These are phyloP conservation scores for Meloidogyne floridensis DNA, from an alignment of 1,140 invertebrate genomes.

Conservation along the genomic window DNA sequence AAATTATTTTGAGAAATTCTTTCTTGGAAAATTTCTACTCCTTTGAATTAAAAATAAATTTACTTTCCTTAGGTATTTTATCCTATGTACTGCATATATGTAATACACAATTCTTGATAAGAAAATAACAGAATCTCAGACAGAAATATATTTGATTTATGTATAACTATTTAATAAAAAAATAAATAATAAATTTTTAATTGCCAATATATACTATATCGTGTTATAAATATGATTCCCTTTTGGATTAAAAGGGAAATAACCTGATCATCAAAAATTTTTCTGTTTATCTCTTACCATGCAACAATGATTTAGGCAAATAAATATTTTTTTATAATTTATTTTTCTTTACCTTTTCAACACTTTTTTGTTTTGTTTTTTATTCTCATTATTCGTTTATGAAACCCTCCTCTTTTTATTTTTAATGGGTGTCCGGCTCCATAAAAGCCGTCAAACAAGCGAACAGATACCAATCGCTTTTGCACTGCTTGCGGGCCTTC, in stretches of 20 bases:
- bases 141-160: no score
- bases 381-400: background rate
- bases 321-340: background rate
- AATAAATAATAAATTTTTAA: background rate
- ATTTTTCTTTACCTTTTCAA: background rate
- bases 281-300: background rate
- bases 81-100: no score
- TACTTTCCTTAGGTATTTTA: no score
- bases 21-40: no score
- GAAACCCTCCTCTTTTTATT: background rate
- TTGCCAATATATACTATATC: background rate
- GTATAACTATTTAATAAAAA: no score
- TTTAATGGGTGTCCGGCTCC: conserved; percentile 1
- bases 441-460: background rate
- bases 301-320: conserved; percentile 9
- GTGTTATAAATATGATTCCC: no score
- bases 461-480: background rate
- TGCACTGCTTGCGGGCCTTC: background rate
- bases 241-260: background rate
- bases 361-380: background rate
- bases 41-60: no score
- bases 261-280: conserved; percentile 4
- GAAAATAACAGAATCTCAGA: no score
- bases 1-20: no score
- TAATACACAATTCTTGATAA: no score